Percentiles rank a stretch among this genome's conserved stretches.
Evolutionary conservation across 92 coral and sea anemone genomes (phyloP).

Genomic region (Porites cylindrica): DNA sequence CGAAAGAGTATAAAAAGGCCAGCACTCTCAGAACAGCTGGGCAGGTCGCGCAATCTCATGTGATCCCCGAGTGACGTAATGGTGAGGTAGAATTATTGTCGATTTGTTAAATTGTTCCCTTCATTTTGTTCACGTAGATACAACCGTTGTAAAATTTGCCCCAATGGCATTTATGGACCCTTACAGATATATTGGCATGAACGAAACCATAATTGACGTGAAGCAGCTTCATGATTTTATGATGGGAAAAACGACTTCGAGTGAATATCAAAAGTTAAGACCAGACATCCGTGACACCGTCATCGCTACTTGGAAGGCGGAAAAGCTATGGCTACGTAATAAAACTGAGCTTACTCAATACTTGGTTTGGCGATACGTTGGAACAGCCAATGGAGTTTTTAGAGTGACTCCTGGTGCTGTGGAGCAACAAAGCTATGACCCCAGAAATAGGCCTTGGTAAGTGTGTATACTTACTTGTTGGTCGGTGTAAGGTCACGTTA

Average conservation of each 20-base stretch:
- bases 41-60: no score
- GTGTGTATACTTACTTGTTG: not conserved
- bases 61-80: no score
- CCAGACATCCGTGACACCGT: slow-evolving; percentile 54
- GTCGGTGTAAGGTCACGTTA: no score
- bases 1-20: no score
- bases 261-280: slow-evolving; percentile 48
- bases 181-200: slow-evolving; percentile 47
- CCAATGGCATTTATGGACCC: slow-evolving; percentile 67
- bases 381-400: slow-evolving; percentile 61
- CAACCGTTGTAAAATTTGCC: slow-evolving; percentile 63
- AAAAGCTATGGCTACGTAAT: slow-evolving; percentile 59
- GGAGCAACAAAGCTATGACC: slow-evolving; percentile 45
- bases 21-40: no score
- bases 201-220: slow-evolving; percentile 38
- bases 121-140: not conserved
- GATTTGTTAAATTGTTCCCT: no score
- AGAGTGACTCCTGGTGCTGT: slow-evolving; percentile 46
- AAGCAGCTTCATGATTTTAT: slow-evolving; percentile 40
- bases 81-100: no score
- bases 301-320: slow-evolving; percentile 52
- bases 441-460: slow-evolving; percentile 63
- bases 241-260: slow-evolving; percentile 11
- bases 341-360: slow-evolving; percentile 48
- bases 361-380: slow-evolving; percentile 64